Conservation (phyloP, 2,797 vertebrate species). For the Typhlichthys subterraneus region DNA sequence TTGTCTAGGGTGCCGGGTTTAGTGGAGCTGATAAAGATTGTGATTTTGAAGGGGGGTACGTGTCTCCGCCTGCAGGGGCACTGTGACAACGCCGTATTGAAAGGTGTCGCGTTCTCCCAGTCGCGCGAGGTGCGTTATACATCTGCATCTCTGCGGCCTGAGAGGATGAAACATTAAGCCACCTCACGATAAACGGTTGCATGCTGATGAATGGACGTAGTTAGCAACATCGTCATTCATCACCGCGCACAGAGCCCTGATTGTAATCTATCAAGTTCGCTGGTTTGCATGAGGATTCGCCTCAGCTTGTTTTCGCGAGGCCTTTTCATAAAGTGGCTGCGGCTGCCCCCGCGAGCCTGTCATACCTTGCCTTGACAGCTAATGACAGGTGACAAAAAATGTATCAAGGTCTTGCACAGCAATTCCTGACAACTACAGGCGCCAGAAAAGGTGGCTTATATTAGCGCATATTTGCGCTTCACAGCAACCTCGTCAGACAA, state of each 20-base stretch:
- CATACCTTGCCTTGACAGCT: slow-evolving; percentile 35
- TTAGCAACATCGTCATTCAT: slow-evolving; percentile 69
- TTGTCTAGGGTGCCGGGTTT: slow-evolving; percentile 57
- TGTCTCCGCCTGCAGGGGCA: slow-evolving; percentile 50
- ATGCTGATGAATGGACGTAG: slow-evolving; percentile 68
- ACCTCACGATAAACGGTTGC: slow-evolving; percentile 69
- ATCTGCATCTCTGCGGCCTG: slow-evolving; percentile 60
- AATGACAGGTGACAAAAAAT: slow-evolving; percentile 36
- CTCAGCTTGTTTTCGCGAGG: slow-evolving; percentile 53
- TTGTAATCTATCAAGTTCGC: slow-evolving; percentile 62
- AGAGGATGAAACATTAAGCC: slow-evolving; percentile 73
- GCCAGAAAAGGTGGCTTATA: slow-evolving; percentile 1
- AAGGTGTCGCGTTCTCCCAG: slow-evolving; percentile 54
- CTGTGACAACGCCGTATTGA: slow-evolving; percentile 68
- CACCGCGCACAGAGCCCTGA: slow-evolving; percentile 39
- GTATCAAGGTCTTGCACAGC: slow-evolving; percentile 20
- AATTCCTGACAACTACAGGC: slow-evolving; percentile 11
- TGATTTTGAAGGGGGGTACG: slow-evolving; percentile 59
- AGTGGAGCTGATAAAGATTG: slow-evolving; percentile 68
- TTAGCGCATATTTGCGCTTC: slow-evolving; percentile 4
- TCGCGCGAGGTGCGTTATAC: slow-evolving; percentile 64
- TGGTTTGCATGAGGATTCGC: slow-evolving; percentile 62
- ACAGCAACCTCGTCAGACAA: background rate
- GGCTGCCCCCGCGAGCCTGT: slow-evolving; percentile 35
- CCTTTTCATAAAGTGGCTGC: slow-evolving; percentile 39